Evolutionary conservation across 2,113 vertebrate genomes (phyloP).

Genomic region (Struthidea cinerea): DNA sequence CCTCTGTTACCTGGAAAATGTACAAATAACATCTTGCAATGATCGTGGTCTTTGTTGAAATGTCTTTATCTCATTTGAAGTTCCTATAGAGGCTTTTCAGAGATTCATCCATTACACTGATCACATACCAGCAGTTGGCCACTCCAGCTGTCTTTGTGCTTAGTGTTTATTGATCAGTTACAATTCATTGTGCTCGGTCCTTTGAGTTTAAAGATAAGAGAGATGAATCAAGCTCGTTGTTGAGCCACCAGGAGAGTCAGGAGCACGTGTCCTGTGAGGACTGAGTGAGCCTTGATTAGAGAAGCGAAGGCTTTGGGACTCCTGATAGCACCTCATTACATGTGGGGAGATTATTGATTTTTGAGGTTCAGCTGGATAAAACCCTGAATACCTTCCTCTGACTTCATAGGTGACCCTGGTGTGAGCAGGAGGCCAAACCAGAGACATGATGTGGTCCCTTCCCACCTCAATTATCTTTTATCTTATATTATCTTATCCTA

Average conservation of each 20-base stretch:
- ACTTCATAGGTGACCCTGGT: neutral
- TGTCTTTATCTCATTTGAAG: neutral
- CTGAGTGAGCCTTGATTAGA: neutral
- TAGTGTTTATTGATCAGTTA: neutral
- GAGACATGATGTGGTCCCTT: neutral
- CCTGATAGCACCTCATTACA: accelerated
- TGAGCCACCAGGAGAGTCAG: neutral
- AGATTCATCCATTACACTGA: accelerated
- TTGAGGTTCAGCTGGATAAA: neutral
- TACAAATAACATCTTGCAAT: neutral
- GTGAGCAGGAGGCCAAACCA: neutral
- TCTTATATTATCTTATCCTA: no score
- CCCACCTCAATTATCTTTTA: neutral
- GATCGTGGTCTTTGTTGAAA: neutral
- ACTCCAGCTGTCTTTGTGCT: neutral
- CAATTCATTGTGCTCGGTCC: neutral
- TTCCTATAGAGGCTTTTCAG: neutral
- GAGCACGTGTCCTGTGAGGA: neutral
- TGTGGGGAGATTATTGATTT: neutral
- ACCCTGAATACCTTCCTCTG: neutral
- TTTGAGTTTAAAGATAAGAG: neutral
- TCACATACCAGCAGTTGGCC: neutral
- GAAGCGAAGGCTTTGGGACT: neutral
- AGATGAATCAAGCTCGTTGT: neutral
- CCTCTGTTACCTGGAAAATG: neutral